phyloP scores from a whole-genome alignment of 2,888 invertebrate genomes.

The Helicoverpa assulta region DNA sequence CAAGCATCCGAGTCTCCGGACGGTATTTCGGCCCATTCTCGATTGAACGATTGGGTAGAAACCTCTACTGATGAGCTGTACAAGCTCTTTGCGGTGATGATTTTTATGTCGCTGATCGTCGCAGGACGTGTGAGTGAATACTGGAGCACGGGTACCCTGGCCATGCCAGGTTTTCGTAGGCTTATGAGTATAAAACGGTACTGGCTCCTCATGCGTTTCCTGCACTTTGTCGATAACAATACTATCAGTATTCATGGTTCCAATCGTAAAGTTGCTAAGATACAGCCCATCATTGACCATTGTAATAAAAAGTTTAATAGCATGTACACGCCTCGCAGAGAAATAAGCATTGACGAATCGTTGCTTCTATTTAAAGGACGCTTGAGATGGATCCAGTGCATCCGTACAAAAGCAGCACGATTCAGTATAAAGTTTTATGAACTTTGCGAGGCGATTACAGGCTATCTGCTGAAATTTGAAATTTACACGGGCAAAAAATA shows the following conservation, averaged over 20 bases:
- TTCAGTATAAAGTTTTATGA: conserved; percentile 49
- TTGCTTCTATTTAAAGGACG: conserved; percentile 51
- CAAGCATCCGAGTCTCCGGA: conserved; percentile 17
- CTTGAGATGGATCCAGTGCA: conserved; percentile 49
- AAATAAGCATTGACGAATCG: not conserved
- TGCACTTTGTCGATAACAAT: conserved; percentile 39
- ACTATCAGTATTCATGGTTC: conserved; percentile 7
- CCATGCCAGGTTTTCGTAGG: conserved; percentile 33
- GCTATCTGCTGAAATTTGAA: conserved; percentile 23
- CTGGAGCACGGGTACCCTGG: conserved; percentile 34
- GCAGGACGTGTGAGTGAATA: conserved; percentile 33
- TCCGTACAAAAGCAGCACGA: conserved; percentile 49
- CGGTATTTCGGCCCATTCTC: conserved; percentile 21
- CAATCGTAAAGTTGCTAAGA: conserved; percentile 22
- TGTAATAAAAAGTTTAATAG: conserved; percentile 25
- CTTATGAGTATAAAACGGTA: conserved; percentile 34
- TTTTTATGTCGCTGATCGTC: conserved; percentile 30
- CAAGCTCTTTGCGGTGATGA: conserved; percentile 33
- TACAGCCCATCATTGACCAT: conserved; percentile 24
- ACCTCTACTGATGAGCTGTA: conserved; percentile 44
- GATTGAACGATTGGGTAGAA: conserved; percentile 43
- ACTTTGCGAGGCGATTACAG: conserved; percentile 42
- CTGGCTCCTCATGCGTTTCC: conserved; percentile 26
- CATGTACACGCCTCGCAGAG: conserved; percentile 6
- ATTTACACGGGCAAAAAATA: not conserved